A percentile compares a stretch with the other conserved stretches of the same genome.
These are phyloP conservation scores for Tanypteryx hageni DNA, from an alignment of 2,888 invertebrate genomes.

Conservation along the genomic window DNA sequence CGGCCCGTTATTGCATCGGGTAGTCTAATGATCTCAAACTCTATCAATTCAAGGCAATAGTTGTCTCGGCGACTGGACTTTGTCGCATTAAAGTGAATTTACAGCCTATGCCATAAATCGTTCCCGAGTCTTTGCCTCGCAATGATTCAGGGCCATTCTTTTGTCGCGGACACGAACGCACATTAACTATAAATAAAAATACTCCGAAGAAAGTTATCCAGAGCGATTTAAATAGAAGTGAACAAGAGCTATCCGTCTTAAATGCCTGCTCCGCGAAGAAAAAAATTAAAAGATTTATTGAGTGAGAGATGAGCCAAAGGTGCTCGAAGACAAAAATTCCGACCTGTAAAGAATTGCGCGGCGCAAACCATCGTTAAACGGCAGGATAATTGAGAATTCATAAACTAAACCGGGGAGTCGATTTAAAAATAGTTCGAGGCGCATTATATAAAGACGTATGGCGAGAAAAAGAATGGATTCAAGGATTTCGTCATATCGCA, in stretches of 20 bases:
- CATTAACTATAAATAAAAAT: slow-evolving; percentile 10
- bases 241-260: not conserved
- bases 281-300: not conserved
- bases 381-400: too few relatives aligned
- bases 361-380: not conserved
- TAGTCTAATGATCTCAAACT: not conserved
- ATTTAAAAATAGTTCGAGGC: too few relatives aligned
- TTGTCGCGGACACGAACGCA: not conserved
- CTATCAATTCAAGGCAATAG: not conserved
- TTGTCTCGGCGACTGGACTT: not conserved
- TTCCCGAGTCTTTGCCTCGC: not conserved
- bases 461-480: too few relatives aligned
- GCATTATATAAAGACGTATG: too few relatives aligned
- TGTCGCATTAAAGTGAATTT: slow-evolving; percentile 10
- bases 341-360: not conserved
- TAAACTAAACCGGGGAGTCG: too few relatives aligned
- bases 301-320: not conserved
- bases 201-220: not conserved
- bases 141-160: slow-evolving; percentile 10
- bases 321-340: not conserved
- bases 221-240: slow-evolving; percentile 18
- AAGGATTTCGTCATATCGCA: too few relatives aligned
- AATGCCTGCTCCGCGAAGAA: not conserved
- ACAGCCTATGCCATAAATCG: not conserved
- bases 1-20: not conserved